Base-by-base conservation (phyloP, 2,797 vertebrate species). In the Monodelphis domestica region DNA sequence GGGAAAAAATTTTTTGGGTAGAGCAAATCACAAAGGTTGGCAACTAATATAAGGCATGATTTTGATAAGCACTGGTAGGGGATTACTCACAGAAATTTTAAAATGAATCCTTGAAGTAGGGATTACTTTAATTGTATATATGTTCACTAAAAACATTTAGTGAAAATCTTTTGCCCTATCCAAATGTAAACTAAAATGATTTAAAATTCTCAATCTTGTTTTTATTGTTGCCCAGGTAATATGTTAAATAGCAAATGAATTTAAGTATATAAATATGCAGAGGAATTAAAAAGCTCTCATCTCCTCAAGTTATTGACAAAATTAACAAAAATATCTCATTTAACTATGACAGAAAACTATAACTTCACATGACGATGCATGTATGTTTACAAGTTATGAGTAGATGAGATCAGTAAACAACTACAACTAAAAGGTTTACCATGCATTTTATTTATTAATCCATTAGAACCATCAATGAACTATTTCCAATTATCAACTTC, bases 131-230 rank as follows among this genome's bases (percentile, higher is more conserved):
- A 52, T 30, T 45, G 53, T 89, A 57, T 89, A 52, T 10, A 89
- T 91, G 30, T 26, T 93, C 87, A 88, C 53, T 88, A 53, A 93
- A 63, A 91, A 93, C 52, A 90, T n/a, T 89, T 2, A 89, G 87
- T 56, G 90, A 54, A 84, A 90, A 54, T 24, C 54, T 70, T 54
- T 84, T 90, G 89, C 52, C 70, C 53, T 14, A 90, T 38, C n/a
- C 54, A 21, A 89, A 14, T 12, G 56, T 21, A 14, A 94, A 90
- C 29, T 89, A 10, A 84, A 91, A 87, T 28, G 38, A 89, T 54
- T 21, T 59, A 5, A 52, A 84, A 84, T 84, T 84, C 38, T 45
- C 50, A 55, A 87, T 90, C 57, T 2, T 52, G 70, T 57, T 92
- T 52, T 57, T 87, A 57, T 9, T 26, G 24, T 50, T 84, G 3